Evolutionary conservation across 2,113 vertebrate species (phyloP), one percentile per base, ranked within the genome.

Genomic region (Poecilia latipinna): DNA sequence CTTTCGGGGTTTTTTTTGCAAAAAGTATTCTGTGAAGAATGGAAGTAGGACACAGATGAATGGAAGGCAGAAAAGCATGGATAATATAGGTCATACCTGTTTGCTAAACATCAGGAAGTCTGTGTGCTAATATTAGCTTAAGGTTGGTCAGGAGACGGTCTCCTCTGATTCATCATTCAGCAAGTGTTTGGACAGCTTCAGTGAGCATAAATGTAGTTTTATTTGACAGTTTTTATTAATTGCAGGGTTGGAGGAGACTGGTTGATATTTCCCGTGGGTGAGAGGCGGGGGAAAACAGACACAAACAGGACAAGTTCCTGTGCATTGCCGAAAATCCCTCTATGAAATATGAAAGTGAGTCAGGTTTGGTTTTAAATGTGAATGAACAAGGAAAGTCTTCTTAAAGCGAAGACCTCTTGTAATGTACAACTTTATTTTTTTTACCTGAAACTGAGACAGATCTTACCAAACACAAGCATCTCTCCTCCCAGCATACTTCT

Each of bases 381-480:
- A 48, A 48, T 6, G 5, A 48, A 48, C 17, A 11, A 57, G 24
- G 51, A 0, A 54, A 54, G 8, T 54, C 51, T 22, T 54, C 6
- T 24, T 54, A 8, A 54, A 24, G 6, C 19, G 22, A 24, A 24
- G 19, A 24, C 51, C 51, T n/a, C 51, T 57, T 57, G n/a, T 24
- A 57, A 57, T 57, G 51, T n/a, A 57, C 82, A 31, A 11, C 82
- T 37, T 37, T 32, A 24, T 72, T 60, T 87, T 32, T 72, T 60
- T 87, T 75, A 87, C 78, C 80, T 88, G 74, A 29, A 79, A 82
- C 77, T 66, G 51, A 88, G 77, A 71, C 32, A 68, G 66, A 85
- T 68, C 24, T 29, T 5, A 2, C 0, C 35, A 68, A 72, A 51
- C 11, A 79, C 68, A 62, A 61, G 17, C 37, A 8, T 68, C 61